These are phyloP conservation scores for Mus minutoides DNA, from an alignment of 2,797 vertebrate genomes.

Conservation along the genomic window DNA sequence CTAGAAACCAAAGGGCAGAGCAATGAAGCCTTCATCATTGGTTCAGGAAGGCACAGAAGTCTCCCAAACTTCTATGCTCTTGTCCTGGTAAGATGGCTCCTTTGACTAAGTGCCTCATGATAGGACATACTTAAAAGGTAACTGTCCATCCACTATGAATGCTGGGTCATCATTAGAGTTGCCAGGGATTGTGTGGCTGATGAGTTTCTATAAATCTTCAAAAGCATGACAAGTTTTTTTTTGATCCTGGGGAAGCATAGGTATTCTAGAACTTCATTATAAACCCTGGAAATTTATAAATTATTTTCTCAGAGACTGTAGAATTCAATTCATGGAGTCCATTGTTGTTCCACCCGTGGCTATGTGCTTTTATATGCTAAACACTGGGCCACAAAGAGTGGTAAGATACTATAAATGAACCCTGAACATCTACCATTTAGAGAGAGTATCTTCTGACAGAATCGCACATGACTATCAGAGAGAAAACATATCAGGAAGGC, in stretches of 20 bases:
- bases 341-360: neutral
- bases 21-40: neutral
- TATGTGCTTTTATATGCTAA: neutral
- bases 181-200: neutral
- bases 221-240: neutral
- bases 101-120: neutral
- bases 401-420: too few relatives aligned
- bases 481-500: rapidly evolving
- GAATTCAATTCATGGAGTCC: neutral
- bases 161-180: neutral
- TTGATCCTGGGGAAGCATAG: neutral
- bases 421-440: neutral
- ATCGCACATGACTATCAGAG: neutral
- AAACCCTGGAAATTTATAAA: neutral
- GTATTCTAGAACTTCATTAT: neutral
- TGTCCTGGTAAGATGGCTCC: neutral
- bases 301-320: neutral
- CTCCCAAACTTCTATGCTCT: neutral
- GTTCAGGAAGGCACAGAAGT: neutral
- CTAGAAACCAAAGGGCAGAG: neutral
- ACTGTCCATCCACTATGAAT: neutral
- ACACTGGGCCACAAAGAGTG: rapidly evolving
- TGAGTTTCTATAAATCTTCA: rapidly evolving
- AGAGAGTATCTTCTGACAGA: neutral
- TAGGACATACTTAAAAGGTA: neutral